Percentiles rank a stretch among this genome's conserved stretches.
Conservation (phyloP, 2,888 invertebrate species). For the Hydroisotoma schaefferi region DNA sequence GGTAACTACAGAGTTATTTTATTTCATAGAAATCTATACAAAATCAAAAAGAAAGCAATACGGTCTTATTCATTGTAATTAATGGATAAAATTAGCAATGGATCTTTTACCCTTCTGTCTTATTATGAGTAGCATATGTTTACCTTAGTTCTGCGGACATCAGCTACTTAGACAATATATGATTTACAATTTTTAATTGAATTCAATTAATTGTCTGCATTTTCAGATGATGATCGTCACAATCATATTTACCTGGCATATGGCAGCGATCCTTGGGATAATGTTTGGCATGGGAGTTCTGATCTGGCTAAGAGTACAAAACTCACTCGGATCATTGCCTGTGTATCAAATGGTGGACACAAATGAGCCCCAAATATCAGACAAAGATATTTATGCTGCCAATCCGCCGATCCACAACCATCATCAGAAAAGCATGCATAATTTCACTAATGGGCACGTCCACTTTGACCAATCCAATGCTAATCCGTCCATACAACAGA, state of each 20-base stretch:
- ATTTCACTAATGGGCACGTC: conserved; percentile 24
- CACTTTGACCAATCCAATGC: conserved; percentile 23
- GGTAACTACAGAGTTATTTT: too few relatives aligned
- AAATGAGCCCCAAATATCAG: conserved; percentile 28
- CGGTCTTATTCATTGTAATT: not conserved
- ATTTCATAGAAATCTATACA: not conserved
- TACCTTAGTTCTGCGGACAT: too few relatives aligned
- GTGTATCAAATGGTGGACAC: conserved; percentile 47
- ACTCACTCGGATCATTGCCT: conserved; percentile 27
- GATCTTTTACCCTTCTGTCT: too few relatives aligned
- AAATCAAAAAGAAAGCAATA: not conserved
- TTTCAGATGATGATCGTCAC: conserved; percentile 54
- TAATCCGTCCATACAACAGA: conserved; percentile 30
- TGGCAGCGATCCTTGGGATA: conserved; percentile 38
- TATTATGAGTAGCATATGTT: too few relatives aligned
- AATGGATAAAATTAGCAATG: too few relatives aligned
- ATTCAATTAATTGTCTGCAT: not conserved
- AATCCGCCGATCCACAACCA: conserved; percentile 10
- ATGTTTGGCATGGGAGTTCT: conserved; percentile 40
- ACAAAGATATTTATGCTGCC: conserved; percentile 19
- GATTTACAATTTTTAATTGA: not conserved
- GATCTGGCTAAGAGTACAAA: conserved; percentile 43
- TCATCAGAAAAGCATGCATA: not conserved
- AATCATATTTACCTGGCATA: conserved; percentile 50
- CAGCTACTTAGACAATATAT: not conserved